Conservation (phyloP, 2,888 invertebrate species). For the Mesorhabditis spiculigera region DNA sequence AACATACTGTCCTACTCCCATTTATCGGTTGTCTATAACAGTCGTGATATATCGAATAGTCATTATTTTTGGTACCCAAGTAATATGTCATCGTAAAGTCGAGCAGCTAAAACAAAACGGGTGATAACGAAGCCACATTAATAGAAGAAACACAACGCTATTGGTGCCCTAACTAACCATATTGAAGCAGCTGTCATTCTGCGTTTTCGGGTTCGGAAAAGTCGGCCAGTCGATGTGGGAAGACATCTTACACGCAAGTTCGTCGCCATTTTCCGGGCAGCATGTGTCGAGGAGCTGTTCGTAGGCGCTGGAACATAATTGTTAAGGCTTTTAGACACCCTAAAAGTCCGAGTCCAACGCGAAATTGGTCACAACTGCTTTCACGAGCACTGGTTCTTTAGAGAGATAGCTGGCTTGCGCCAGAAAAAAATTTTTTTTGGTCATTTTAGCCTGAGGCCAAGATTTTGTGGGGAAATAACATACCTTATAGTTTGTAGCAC, state of each 20-base stretch:
- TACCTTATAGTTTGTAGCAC: no score
- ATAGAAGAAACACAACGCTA: no score
- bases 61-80: neutral
- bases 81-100: neutral
- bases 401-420: no score
- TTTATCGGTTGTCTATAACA: conserved; percentile 4
- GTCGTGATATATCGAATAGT: neutral
- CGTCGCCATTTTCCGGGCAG: conserved; percentile 22
- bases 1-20: neutral
- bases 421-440: no score
- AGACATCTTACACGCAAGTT: conserved; percentile 25
- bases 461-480: no score
- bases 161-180: conserved; percentile 12
- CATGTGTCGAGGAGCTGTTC: conserved; percentile 20
- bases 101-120: neutral
- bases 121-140: neutral
- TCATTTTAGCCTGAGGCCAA: no score
- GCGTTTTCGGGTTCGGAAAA: conserved; percentile 23
- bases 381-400: no score
- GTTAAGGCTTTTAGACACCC: neutral
- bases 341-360: neutral
- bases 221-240: conserved; percentile 23
- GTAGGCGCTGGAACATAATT: conserved; percentile 16
- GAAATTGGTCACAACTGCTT: no score
- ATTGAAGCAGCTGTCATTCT: conserved; percentile 25